phyloP scores from a whole-genome alignment of 2,797 vertebrate genomes.

The Gorsachius magnificus region DNA sequence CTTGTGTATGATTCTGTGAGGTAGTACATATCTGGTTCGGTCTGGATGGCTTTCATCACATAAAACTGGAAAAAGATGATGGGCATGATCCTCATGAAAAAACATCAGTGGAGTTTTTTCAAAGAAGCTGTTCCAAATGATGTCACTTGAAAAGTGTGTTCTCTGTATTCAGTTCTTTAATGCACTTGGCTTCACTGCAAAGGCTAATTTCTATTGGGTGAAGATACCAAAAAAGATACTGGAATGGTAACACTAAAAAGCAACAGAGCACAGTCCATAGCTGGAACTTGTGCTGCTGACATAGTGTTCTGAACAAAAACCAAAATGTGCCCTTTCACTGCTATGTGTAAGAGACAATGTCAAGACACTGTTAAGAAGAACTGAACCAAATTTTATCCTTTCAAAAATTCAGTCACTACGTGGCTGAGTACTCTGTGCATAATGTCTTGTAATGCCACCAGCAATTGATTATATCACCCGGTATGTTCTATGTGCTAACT shows the following conservation, averaged over 20 bases:
- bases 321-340: neutral
- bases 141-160: neutral
- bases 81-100: neutral
- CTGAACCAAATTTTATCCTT: neutral
- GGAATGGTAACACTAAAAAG: neutral
- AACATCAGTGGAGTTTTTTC: neutral
- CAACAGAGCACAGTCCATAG: neutral
- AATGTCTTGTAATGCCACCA: neutral
- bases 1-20: neutral
- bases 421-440: neutral
- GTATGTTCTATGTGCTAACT: neutral
- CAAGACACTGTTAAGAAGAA: neutral
- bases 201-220: neutral
- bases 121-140: neutral
- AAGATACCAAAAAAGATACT: neutral
- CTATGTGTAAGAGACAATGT: neutral
- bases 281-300: neutral
- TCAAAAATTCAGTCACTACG: neutral
- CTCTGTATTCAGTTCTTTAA: neutral
- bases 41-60: neutral
- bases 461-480: fast-evolving
- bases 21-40: neutral
- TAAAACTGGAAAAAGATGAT: neutral
- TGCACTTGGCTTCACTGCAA: neutral
- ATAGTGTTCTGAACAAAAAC: neutral